Base-by-base conservation (phyloP, 2,888 invertebrate species). In the Apotomis turbidana region DNA sequence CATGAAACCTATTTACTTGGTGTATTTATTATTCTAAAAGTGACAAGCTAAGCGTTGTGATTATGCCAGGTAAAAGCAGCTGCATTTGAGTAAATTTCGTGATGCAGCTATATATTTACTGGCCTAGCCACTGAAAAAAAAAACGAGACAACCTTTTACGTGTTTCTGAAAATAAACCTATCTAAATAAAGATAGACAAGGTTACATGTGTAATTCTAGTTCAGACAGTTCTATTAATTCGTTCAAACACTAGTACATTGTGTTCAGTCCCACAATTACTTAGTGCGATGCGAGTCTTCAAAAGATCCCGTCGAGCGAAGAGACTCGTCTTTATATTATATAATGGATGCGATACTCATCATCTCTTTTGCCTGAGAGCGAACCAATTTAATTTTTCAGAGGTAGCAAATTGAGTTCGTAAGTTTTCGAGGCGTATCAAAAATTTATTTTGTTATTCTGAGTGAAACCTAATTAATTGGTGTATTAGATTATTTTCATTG, bases 171-270 rank as follows among this genome's bases (percentile, higher is more conserved):
- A 5, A 27, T 57, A 36, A 49, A 36, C n/a, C 38, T 52, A 52
- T 52, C 38, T 54, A 38, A 41, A 38, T 63, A 63, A 63, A 36
- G 52, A 41, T 27, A 64, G 64, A 44, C 55, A 55, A 55, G 64
- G 44, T 54, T 41, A 64, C 2, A 2, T 41, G 41, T 41, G 38
- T 63, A 52, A 38, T 63, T 51, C 62, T 52, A 10, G 46, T 49
- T 46, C 38, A 63, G 15, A 5, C 15, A 4, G 41, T 10, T 38
- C 44, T 38, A 60, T 44, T 60, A 44, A 60, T 60, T 9, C 12
- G 38, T 13, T 13, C 27, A 27, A 27, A 27, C 36, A 13, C 10
- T 41, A 38, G n/a, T 54, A 15, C 10, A 64, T 55, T 44, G 27
- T 55, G 44, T 55, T 64, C 15, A 46, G 54, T n/a, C 64, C 12